Base-by-base conservation (phyloP, 2,797 vertebrate genomes). In the Acrossocheilus fasciatus region DNA sequence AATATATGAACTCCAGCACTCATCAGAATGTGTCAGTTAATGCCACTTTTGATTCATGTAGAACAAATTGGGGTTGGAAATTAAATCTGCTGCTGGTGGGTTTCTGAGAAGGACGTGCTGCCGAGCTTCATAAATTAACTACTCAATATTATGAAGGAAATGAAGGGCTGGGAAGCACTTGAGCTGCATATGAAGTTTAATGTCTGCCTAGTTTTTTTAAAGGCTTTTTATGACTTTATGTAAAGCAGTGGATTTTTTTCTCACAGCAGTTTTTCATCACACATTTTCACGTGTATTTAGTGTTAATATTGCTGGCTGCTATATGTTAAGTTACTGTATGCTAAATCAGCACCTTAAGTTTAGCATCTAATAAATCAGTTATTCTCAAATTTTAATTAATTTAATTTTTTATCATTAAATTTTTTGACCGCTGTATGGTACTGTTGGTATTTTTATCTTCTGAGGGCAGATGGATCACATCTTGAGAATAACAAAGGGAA, bases 151-250 rank as follows among this genome's bases (percentile, higher is more conserved):
- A 52, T 41, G 81, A 82, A 64, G 66, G 26, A 87, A 72, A 78
- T 79, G 75, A 76, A 83, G 69, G 45, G 50, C 64, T 89, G n/a
- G 86, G 85, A 79, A 68, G 76, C 81, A 72, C 77, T 84, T 86
- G 50, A 69, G 86, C 39, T 81, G 82, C 84, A 84, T 69, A 87
- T 87, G 76, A 87, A 86, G 74, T 83, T 78, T 88, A 76, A 77
- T 85, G 70, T 77, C 84, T 89, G 89, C 86, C 88, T 90, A 82
- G 64, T 75, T 87, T 88, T 87, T 89, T 88, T 43, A 10, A 6
- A 34, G 20, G 12, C 26, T 66, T 83, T 76, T 62, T 75, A 43
- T 69, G 45, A 15, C 52, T 43, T 52, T 26, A 39, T 30, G 36
- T 39, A 18, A 14, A 41, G 43, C 14, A 54, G 6, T 66, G 20